Evolutionary conservation across 2,888 invertebrate genomes (phyloP).

Genomic region (Oligia fasciuncula): DNA sequence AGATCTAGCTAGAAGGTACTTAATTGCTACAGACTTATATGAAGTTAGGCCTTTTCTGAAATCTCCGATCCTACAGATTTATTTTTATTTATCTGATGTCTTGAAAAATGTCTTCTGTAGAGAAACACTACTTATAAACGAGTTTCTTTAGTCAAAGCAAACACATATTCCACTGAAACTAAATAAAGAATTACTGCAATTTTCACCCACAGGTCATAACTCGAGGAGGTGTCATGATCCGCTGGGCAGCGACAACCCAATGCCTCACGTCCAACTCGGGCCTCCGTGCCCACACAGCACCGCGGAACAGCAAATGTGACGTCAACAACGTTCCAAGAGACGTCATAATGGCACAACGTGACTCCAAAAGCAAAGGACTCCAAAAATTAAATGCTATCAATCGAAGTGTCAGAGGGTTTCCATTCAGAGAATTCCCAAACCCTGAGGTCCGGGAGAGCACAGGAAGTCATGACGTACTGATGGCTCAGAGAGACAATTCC

Average conservation of each 20-base stretch:
- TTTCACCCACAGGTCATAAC: slow-evolving; percentile 82
- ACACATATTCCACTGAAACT: too few relatives aligned
- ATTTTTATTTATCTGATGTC: too few relatives aligned
- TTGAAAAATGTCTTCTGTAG: too few relatives aligned
- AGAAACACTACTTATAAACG: too few relatives aligned
- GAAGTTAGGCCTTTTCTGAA: too few relatives aligned
- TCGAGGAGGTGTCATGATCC: slow-evolving; percentile 84
- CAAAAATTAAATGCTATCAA: background rate
- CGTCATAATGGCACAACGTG: slow-evolving; percentile 32
- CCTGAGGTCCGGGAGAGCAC: background rate
- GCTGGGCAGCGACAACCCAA: slow-evolving; percentile 87
- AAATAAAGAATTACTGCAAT: too few relatives aligned
- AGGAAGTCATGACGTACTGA: slow-evolving; percentile 38
- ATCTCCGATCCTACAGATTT: too few relatives aligned
- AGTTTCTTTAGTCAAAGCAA: too few relatives aligned
- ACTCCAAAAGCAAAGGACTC: slow-evolving; percentile 2
- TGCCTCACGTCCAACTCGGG: slow-evolving; percentile 78
- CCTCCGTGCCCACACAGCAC: slow-evolving; percentile 74
- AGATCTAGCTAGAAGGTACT: too few relatives aligned
- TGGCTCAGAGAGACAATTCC: slow-evolving; percentile 40
- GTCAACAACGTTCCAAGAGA: slow-evolving; percentile 41
- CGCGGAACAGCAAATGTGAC: slow-evolving; percentile 75
- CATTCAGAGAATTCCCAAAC: background rate
- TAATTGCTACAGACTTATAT: too few relatives aligned
- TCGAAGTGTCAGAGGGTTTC: background rate